Evolutionary conservation across 2,113 vertebrate species (phyloP).

Genomic region (Plecturocebus donacophilus): DNA sequence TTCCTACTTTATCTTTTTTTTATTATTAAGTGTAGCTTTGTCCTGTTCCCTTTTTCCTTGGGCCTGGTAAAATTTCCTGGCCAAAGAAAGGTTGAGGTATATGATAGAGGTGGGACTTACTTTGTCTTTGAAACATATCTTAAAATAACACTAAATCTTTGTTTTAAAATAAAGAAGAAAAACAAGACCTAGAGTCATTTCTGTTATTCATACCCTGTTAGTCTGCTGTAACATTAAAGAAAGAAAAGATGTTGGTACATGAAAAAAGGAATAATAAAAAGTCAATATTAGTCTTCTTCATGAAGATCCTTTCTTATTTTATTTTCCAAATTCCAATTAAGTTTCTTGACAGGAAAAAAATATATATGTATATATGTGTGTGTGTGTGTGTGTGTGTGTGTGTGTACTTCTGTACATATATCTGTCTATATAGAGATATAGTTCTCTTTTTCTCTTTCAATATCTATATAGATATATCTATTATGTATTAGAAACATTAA

Average conservation of each 20-base stretch:
- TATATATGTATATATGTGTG: fast-evolving
- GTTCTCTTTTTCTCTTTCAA: too few relatives aligned
- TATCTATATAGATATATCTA: too few relatives aligned
- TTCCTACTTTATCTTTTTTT: neutral
- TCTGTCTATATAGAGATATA: too few relatives aligned
- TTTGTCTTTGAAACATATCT: conserved; percentile 5
- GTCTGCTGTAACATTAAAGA: neutral
- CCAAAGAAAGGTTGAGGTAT: neutral
- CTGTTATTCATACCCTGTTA: neutral
- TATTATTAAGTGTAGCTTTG: neutral
- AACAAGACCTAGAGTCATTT: neutral
- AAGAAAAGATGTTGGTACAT: neutral
- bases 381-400: neutral
- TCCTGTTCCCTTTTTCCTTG: neutral
- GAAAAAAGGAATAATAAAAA: neutral
- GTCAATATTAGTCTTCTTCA: neutral
- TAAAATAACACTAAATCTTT: neutral
- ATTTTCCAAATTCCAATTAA: neutral
- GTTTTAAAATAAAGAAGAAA: neutral
- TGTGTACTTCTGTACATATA: too few relatives aligned
- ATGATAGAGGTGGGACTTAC: neutral
- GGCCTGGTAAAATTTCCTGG: conserved; percentile 10
- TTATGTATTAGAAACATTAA: too few relatives aligned
- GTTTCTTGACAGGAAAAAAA: neutral
- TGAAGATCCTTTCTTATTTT: neutral